These are phyloP conservation scores for Pristionchus arcanus DNA, from an alignment of 2,888 invertebrate genomes.

Conservation along the genomic window DNA sequence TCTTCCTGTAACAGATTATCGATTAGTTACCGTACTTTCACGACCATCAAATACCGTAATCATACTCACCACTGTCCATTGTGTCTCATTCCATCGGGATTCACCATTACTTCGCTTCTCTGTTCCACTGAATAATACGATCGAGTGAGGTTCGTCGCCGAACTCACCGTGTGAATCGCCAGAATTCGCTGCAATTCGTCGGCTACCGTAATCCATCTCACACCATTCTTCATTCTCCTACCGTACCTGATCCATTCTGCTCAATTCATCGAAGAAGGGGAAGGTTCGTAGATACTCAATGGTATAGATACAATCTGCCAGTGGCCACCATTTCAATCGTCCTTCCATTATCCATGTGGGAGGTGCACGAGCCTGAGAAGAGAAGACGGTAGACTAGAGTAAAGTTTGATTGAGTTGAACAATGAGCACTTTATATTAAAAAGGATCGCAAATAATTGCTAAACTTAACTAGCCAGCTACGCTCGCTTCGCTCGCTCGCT, in stretches of 20 bases:
- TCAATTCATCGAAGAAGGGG: constrained; percentile 27
- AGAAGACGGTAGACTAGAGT: neutral
- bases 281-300: constrained; percentile 36
- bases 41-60: neutral
- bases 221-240: neutral
- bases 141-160: neutral
- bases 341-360: neutral
- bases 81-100: constrained; percentile 41
- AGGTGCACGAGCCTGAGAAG: constrained; percentile 11
- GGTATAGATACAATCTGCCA: constrained; percentile 34
- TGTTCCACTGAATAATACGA: constrained; percentile 32
- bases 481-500: no score
- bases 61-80: constrained; percentile 35
- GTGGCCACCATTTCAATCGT: constrained; percentile 38
- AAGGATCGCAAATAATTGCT: no score
- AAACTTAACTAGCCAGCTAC: no score
- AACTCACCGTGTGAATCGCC: neutral
- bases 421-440: no score
- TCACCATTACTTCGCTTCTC: constrained; percentile 38
- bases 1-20: constrained; percentile 1
- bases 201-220: neutral
- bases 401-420: neutral
- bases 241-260: constrained; percentile 12
- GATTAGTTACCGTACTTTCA: neutral
- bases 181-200: constrained; percentile 9